These are phyloP conservation scores for Galerucella pusilla DNA, from an alignment of 2,888 invertebrate species.

Conservation along the genomic window DNA sequence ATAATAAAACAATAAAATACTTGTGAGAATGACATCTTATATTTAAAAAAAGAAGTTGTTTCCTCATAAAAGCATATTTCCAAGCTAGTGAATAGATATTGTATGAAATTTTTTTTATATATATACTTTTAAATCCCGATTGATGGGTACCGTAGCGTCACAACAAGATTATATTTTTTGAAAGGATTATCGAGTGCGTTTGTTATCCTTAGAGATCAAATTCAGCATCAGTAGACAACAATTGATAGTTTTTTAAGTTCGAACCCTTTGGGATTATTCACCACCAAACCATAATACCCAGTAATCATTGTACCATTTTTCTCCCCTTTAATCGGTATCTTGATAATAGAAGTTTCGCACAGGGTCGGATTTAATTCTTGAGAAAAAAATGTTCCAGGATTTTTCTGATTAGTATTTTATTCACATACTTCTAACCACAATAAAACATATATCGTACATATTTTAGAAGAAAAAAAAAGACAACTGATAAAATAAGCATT, in stretches of 20 bases:
- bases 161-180: conserved; percentile 41
- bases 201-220: conserved; percentile 56
- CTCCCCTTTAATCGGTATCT: conserved; percentile 19
- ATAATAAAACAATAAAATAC: neutral
- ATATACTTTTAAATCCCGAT: conserved; percentile 21
- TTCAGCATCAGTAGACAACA: conserved; percentile 41
- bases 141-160: conserved; percentile 31
- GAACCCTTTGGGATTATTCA: conserved; percentile 24
- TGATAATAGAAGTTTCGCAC: neutral
- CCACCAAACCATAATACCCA: conserved; percentile 32
- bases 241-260: conserved; percentile 37
- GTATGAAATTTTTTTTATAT: neutral
- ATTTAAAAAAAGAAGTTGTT: neutral
- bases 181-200: conserved; percentile 48
- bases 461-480: no score
- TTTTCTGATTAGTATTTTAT: no score
- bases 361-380: neutral
- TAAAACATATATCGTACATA: no score
- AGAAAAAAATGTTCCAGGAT: no score
- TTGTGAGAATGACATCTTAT: neutral
- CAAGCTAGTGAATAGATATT: no score
- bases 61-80: neutral
- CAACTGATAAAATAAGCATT: no score
- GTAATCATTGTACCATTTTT: conserved; percentile 36
- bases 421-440: no score